phyloP scores from a whole-genome alignment of 2,113 vertebrate genomes.

The Thermophis baileyi region DNA sequence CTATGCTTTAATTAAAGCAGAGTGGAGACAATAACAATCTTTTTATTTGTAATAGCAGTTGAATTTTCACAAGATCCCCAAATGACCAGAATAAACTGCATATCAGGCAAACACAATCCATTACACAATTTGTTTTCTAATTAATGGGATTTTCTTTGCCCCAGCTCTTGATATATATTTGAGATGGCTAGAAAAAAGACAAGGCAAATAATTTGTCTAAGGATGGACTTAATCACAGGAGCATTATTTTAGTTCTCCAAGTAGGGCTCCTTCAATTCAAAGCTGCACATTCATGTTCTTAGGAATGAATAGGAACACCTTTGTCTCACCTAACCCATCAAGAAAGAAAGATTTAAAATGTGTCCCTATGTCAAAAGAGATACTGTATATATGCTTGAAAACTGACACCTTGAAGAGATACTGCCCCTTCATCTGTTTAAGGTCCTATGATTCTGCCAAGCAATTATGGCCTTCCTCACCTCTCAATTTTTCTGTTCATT shows the following conservation, averaged over 20 bases:
- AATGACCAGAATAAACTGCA: background rate
- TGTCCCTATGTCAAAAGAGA: background rate
- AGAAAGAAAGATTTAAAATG: background rate
- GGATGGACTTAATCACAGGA: slow-evolving; percentile 21
- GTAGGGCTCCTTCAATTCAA: slow-evolving; percentile 6
- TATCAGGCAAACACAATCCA: background rate
- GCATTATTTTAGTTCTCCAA: slow-evolving; percentile 30
- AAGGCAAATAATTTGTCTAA: background rate
- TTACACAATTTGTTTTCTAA: background rate
- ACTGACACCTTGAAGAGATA: background rate
- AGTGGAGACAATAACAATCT: too few relatives aligned
- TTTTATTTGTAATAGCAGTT: background rate
- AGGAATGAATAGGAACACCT: background rate
- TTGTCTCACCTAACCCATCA: slow-evolving; percentile 30
- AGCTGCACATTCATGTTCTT: slow-evolving; percentile 36
- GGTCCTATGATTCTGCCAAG: background rate
- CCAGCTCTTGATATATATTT: background rate
- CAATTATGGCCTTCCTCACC: background rate
- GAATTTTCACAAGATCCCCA: background rate
- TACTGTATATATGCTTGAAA: too few relatives aligned
- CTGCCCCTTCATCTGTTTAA: background rate
- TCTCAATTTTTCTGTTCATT: background rate
- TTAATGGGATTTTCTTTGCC: background rate
- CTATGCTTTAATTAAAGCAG: too few relatives aligned
- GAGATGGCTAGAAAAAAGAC: background rate